Base-by-base conservation (phyloP, 2,888 invertebrate genomes). In the Troilus luridus region DNA sequence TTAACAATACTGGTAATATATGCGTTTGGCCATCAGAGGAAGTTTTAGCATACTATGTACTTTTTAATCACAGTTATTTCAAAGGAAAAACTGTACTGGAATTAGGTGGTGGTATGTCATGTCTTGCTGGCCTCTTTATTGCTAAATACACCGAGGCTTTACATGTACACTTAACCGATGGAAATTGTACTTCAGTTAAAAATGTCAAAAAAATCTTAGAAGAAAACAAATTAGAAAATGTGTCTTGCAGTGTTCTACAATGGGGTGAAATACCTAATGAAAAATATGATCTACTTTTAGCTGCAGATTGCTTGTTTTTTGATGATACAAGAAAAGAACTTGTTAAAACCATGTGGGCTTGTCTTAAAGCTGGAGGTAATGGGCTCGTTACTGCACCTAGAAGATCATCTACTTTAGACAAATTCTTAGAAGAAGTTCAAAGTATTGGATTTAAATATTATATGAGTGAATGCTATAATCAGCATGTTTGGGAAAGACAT, bases 31-130 rank as follows among this genome's bases (percentile, higher is more conserved):
- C 97, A 21, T 97, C 97, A 0, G 97, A 97, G 94, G 97, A 97
- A 94, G 96, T 97, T 8, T 94, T 97, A 89, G 96, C 96, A 7
- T 96, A 96, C 93, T 96, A 96, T 93, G 94, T 96, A 88, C 94
- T 97, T 91, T 95, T 96, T 93, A 96, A 97, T 93, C 94, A 95
- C 89, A 93, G 94, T n/a, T 94, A 95, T 77, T 97, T 97, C 94
- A 94, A 95, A n/a, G 95, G 95, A 92, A 96, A 96, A 94, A 95
- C 95, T 93, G 96, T 98, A 58, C 95, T 97, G 93, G 98, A 98
- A 94, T 94, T 98, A 85, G 98, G 98, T 6, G 97, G 97, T 27
- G 98, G 98, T 7, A 97, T 98, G 97, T 97, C 97, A 41, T 97
- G 97, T 93, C 94, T 98, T 60, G 97, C 97, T 12, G 97, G 97